Conservation (phyloP, 2,888 invertebrate species). For the Desoria tigrina region DNA sequence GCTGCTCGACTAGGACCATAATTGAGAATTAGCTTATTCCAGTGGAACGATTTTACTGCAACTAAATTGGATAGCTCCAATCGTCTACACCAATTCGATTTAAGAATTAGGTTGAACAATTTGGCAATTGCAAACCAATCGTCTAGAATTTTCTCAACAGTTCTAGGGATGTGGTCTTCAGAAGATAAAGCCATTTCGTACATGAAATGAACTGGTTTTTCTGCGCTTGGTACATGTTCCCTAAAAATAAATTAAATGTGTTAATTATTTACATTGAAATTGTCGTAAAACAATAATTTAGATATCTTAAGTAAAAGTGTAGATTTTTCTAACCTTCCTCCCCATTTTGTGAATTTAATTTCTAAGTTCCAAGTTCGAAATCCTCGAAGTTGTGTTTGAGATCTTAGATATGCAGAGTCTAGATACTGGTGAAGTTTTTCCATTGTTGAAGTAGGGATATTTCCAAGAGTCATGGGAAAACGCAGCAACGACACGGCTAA, state of each 20-base stretch:
- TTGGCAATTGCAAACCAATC: slow-evolving; percentile 94
- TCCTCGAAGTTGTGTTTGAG: slow-evolving; percentile 60
- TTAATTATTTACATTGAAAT: slow-evolving; percentile 1
- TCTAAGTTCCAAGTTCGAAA: slow-evolving; percentile 77
- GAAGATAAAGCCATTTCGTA: slow-evolving; percentile 77
- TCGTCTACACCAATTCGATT: slow-evolving; percentile 56
- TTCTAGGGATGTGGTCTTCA: slow-evolving; percentile 73
- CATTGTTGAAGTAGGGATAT: slow-evolving; percentile 36
- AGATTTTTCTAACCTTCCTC: slow-evolving; percentile 28
- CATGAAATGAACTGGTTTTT: slow-evolving; percentile 84
- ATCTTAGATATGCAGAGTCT: slow-evolving; percentile 77
- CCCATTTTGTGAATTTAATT: slow-evolving; percentile 59
- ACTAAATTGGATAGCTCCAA: slow-evolving; percentile 58
- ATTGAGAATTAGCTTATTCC: slow-evolving; percentile 82
- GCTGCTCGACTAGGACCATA: slow-evolving; percentile 86
- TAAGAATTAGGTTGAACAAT: slow-evolving; percentile 79
- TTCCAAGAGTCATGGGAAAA: slow-evolving; percentile 61
- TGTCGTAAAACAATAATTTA: background rate
- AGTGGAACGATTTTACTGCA: slow-evolving; percentile 86
- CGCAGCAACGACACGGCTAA: slow-evolving; percentile 76
- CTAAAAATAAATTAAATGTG: slow-evolving; percentile 35
- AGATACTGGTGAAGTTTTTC: slow-evolving; percentile 70
- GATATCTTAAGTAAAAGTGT: background rate
- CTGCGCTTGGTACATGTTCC: slow-evolving; percentile 64
- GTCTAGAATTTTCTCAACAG: slow-evolving; percentile 80